These are phyloP conservation scores for Agrypnus murinus DNA, from an alignment of 2,888 invertebrate species.

Conservation along the genomic window DNA sequence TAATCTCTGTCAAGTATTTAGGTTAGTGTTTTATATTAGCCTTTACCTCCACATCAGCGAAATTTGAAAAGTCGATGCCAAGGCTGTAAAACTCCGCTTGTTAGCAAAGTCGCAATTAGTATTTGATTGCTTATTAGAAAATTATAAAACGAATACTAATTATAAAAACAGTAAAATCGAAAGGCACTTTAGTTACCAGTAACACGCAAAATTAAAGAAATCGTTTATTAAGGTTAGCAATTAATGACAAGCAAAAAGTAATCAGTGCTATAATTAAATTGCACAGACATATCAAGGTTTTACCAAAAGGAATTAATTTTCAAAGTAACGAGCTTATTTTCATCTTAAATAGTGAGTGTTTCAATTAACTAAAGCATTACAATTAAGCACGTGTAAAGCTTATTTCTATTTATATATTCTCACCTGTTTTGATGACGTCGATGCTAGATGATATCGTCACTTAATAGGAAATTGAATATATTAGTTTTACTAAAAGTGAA, in stretches of 20 bases:
- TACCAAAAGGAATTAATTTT: neutral
- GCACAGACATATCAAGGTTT: slow-evolving; percentile 9
- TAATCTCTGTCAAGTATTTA: too few relatives aligned
- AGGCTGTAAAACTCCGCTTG: too few relatives aligned
- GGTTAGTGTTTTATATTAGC: too few relatives aligned
- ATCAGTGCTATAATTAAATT: slow-evolving; percentile 12
- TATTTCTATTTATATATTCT: neutral
- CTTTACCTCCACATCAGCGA: too few relatives aligned
- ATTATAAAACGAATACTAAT: too few relatives aligned
- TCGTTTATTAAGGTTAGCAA: too few relatives aligned
- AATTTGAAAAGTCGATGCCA: too few relatives aligned
- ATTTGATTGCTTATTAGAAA: too few relatives aligned
- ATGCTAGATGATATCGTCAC: neutral
- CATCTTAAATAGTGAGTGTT: neutral
- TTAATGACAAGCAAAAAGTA: neutral
- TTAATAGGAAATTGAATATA: neutral
- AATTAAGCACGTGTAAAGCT: slow-evolving; percentile 2
- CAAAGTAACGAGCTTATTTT: neutral
- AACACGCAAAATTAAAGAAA: too few relatives aligned
- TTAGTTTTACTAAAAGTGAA: neutral
- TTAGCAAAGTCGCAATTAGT: too few relatives aligned
- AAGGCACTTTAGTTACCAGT: too few relatives aligned
- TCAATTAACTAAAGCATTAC: slow-evolving; percentile 11
- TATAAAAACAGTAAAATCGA: too few relatives aligned
- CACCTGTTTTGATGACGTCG: neutral